Evolutionary conservation across 1,140 invertebrate genomes (phyloP).

Genomic region (Drosophila equinoxialis): DNA sequence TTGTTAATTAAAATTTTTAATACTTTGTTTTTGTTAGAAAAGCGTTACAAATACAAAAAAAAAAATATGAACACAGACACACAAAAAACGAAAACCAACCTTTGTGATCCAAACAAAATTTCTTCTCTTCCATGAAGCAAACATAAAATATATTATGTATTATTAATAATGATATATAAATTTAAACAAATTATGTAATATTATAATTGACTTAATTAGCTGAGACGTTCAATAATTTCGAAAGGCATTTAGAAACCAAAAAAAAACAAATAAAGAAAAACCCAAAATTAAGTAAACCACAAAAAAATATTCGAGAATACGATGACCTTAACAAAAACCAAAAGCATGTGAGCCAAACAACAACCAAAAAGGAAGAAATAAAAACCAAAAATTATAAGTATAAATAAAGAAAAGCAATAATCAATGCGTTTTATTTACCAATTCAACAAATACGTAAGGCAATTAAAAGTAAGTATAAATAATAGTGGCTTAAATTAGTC

Average conservation of each 20-base stretch:
- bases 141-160: conserved; percentile 38
- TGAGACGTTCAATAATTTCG: conserved; percentile 78
- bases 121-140: conserved; percentile 82
- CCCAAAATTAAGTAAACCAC: conserved; percentile 25
- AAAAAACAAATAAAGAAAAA: conserved; percentile 15
- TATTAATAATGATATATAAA: conserved; percentile 64
- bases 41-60: conserved; percentile 30
- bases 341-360: conserved; percentile 53
- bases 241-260: conserved; percentile 65
- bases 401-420: conserved; percentile 4
- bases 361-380: conserved; percentile 15
- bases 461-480: too few relatives aligned
- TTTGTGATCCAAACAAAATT: conserved; percentile 80
- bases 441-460: background rate
- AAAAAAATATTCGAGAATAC: conserved; percentile 34
- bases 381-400: conserved; percentile 13
- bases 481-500: too few relatives aligned
- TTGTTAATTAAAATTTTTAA: conserved; percentile 56
- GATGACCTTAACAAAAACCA: conserved; percentile 62
- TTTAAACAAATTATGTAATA: conserved; percentile 66
- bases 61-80: conserved; percentile 14
- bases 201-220: conserved; percentile 72
- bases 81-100: conserved; percentile 49
- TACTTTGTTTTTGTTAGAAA: conserved; percentile 59
- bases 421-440: background rate